Conservation (phyloP, 2,888 invertebrate species). For the Agonopterix arenella region DNA sequence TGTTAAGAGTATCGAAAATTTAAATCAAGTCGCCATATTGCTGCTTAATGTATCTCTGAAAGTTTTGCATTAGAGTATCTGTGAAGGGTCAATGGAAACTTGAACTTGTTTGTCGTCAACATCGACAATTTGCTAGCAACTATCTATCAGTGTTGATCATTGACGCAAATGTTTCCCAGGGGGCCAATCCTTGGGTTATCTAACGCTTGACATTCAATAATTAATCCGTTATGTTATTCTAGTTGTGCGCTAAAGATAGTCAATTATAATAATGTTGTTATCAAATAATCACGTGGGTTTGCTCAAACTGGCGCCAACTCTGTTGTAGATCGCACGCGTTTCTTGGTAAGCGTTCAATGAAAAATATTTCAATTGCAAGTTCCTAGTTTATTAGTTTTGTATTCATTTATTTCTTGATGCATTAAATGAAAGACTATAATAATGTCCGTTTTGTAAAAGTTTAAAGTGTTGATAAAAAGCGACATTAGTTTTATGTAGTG, state of each 20-base stretch:
- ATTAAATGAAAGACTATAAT: no score
- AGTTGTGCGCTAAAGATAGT: slow-evolving; percentile 11
- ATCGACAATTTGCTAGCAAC: slow-evolving; percentile 13
- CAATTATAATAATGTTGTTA: slow-evolving; percentile 20
- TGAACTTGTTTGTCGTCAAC: slow-evolving; percentile 42
- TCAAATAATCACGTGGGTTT: slow-evolving; percentile 23
- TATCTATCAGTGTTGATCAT: slow-evolving; percentile 32
- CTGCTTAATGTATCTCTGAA: no score
- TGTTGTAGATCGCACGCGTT: slow-evolving; percentile 24
- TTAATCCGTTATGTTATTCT: slow-evolving; percentile 31
- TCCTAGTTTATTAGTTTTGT: no score
- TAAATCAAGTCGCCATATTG: no score
- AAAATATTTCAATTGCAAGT: no score
- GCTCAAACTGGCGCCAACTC: slow-evolving; percentile 25
- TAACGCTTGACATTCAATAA: slow-evolving; percentile 36
- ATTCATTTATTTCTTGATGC: no score
- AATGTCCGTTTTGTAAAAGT: no score
- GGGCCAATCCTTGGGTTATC: slow-evolving; percentile 52
- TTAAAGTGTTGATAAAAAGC: no score
- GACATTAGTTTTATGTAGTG: no score
- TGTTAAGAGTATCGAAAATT: no score
- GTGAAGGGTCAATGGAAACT: slow-evolving; percentile 46
- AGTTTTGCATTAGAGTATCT: neutral
- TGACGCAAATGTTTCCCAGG: slow-evolving; percentile 52
- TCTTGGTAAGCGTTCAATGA: neutral